These are phyloP conservation scores for Catajapyx aquilonaris DNA, from an alignment of 1,140 invertebrate species.

Conservation along the genomic window DNA sequence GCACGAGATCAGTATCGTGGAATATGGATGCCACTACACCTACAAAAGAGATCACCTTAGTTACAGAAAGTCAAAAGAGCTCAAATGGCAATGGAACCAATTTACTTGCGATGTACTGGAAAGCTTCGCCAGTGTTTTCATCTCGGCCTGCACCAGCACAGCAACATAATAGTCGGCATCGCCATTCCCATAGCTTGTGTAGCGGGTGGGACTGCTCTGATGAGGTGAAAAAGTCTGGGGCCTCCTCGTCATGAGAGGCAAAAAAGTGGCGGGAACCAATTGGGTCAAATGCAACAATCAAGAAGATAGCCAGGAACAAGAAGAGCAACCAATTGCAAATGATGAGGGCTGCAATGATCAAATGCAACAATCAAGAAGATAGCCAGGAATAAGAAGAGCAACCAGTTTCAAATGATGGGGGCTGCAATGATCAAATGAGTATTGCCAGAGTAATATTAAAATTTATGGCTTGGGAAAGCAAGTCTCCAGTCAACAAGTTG, in stretches of 20 bases:
- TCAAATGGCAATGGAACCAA: constrained; percentile 22
- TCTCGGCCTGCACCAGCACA: constrained; percentile 25
- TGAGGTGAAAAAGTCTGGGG: constrained; percentile 5
- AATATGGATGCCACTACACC: constrained; percentile 49
- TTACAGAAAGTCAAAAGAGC: constrained; percentile 8
- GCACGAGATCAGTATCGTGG: constrained; percentile 63
- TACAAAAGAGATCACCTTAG: constrained; percentile 17
- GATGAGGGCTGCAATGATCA: background rate
- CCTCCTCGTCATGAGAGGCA: constrained; percentile 2
- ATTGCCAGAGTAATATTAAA: too few species aligned
- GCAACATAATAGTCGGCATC: background rate
- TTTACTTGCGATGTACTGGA: constrained; percentile 59
- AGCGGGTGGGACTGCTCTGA: constrained; percentile 27
- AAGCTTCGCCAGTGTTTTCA: constrained; percentile 57
- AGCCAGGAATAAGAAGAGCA: background rate
- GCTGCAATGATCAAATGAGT: background rate
- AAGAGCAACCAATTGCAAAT: too few species aligned
- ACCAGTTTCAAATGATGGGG: background rate
- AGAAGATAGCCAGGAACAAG: background rate
- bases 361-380: background rate
- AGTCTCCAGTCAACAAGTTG: constrained; percentile 4
- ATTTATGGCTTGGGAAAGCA: constrained; percentile 8
- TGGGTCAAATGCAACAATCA: constrained; percentile 1
- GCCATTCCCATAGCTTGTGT: background rate
- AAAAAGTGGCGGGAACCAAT: constrained; percentile 1